phyloP scores from a whole-genome alignment of 1,140 invertebrate genomes.

The Drosophila pectinifera region DNA sequence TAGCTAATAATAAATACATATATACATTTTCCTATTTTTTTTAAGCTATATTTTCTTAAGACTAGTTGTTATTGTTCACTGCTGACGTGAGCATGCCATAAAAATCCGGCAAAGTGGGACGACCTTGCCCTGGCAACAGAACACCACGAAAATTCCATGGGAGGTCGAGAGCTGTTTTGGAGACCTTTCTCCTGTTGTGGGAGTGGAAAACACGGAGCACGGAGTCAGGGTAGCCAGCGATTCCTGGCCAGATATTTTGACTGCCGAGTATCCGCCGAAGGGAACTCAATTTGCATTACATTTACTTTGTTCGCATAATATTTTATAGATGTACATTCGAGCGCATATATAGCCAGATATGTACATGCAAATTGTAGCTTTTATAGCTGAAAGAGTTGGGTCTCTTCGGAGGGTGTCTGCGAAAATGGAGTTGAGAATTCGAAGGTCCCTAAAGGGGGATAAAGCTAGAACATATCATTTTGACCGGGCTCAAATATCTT shows the following conservation, averaged over 20 bases:
- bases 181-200: not conserved
- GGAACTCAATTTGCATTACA: conserved; percentile 79
- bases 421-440: not conserved
- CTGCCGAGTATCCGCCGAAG: conserved; percentile 38
- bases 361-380: conserved; percentile 9
- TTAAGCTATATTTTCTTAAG: conserved; percentile 39
- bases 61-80: conserved; percentile 31
- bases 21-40: conserved; percentile 13
- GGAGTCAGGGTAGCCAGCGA: conserved; percentile 4
- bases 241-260: conserved; percentile 55
- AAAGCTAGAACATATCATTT: not conserved
- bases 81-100: conserved; percentile 76
- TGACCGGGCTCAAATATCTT: not conserved
- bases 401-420: not conserved
- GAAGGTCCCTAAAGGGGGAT: not conserved
- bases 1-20: conserved; percentile 61
- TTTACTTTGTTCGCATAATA: conserved; percentile 71
- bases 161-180: not conserved
- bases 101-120: conserved; percentile 60
- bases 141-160: conserved; percentile 4
- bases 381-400: conserved; percentile 17
- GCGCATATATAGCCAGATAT: not conserved
- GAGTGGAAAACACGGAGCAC: not conserved
- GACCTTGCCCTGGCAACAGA: conserved; percentile 48
- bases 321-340: conserved; percentile 50